Base-by-base conservation (phyloP, 2,888 invertebrate species). In the Sinotaia quadrata region DNA sequence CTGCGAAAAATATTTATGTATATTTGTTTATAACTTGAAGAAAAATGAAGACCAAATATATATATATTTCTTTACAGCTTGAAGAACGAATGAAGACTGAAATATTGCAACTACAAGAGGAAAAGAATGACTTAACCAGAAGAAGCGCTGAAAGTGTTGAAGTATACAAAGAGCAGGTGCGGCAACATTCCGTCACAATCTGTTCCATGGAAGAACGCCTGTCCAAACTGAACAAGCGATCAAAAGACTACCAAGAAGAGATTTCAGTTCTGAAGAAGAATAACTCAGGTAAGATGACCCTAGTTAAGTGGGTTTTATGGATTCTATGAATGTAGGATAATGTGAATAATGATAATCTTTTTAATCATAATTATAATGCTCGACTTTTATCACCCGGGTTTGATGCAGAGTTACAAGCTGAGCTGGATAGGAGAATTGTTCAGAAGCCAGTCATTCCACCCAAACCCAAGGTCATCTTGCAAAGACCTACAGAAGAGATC, bases 151-250 rank as follows among this genome's bases (percentile, higher is more conserved):
- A 73, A 56, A 83, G 86, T 52, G 62, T 86, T 10, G 66, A 68
- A 34, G 73, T 76, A 18, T 87, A 83, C 74, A 85, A 83, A 69
- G 87, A 88, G 72, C 87, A 87, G 71, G 82, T 85, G 12, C 82
- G 79, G 47, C 88, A 88, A 73, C 87, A 88, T 74, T 84, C 87
- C 3, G 84, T 87, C 24, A 88, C 88, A 34, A 88, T 88, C 60
- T 85, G 85, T 74, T 78, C 85, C 60, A 84, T 88, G 85, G 87
- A 88, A 73, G 87, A 87, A 65, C 74, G 85, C 27, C 68, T 87
- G 31, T 78, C 78, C 54, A 87, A 85, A 69, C 76, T 85, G 12
- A 79, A 80, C 68, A 87, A 86, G 76, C 84, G 82, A 70, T 85
- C 84, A 68, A 85, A 84, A 66, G 85, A 86, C 60, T 81, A 78